phyloP scores from a whole-genome alignment of 1,140 invertebrate species.

The Trissolcus basalis region DNA sequence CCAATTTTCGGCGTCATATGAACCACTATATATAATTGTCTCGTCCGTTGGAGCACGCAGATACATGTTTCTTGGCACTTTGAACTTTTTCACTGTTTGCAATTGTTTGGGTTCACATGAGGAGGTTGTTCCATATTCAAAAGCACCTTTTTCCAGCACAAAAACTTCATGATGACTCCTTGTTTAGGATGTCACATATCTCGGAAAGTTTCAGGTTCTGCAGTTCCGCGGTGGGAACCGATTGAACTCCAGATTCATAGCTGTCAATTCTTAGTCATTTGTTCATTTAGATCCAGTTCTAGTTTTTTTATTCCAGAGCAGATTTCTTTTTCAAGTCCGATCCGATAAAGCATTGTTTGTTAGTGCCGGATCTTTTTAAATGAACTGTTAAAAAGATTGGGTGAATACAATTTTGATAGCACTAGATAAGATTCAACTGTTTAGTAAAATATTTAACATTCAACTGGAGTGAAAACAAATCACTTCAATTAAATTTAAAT shows the following conservation, averaged over 20 bases:
- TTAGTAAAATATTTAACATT: too few relatives aligned
- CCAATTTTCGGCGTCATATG: slow-evolving; percentile 74
- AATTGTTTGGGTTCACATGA: background rate
- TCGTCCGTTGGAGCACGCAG: slow-evolving; percentile 12
- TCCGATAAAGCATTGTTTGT: slow-evolving; percentile 11
- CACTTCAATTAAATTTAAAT: too few relatives aligned
- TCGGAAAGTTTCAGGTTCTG: slow-evolving; percentile 60
- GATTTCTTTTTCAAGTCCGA: slow-evolving; percentile 64
- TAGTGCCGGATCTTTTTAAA: slow-evolving; percentile 9
- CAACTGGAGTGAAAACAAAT: too few relatives aligned
- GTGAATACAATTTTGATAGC: too few relatives aligned
- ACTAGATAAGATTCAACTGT: too few relatives aligned
- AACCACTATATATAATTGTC: background rate
- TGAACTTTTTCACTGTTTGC: slow-evolving; percentile 8
- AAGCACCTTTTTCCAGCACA: background rate
- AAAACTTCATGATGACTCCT: background rate
- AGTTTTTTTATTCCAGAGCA: slow-evolving; percentile 46
- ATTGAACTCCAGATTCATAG: slow-evolving; percentile 46
- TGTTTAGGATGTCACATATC: slow-evolving; percentile 29
- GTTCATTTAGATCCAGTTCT: slow-evolving; percentile 54
- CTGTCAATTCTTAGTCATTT: slow-evolving; percentile 48
- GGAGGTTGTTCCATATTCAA: background rate
- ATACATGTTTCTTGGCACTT: slow-evolving; percentile 14
- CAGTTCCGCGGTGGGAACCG: slow-evolving; percentile 62
- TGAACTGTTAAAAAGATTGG: too few relatives aligned